phyloP scores from a whole-genome alignment of 2,888 invertebrate genomes.

The Acrobasis repandana region DNA sequence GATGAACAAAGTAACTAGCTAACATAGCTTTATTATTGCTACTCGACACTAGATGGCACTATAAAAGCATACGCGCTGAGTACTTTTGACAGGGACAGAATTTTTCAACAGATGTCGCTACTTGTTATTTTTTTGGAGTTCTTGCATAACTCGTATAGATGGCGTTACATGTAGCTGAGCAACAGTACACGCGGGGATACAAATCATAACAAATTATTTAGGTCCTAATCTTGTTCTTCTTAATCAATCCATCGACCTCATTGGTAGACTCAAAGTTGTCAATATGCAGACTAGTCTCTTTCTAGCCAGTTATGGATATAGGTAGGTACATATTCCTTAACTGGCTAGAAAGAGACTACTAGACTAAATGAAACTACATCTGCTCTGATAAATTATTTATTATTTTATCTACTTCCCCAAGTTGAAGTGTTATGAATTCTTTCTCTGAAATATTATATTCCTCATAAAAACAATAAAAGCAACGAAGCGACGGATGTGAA shows the following conservation, averaged over 20 bases:
- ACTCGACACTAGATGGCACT: slow-evolving; percentile 13
- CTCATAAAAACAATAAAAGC: not conserved
- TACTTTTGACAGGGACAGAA: not conserved
- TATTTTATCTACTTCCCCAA: too few relatives aligned
- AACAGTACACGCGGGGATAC: not conserved
- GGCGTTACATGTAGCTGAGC: not conserved
- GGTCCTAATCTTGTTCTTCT: too few relatives aligned
- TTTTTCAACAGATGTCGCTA: not conserved
- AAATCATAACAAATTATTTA: too few relatives aligned
- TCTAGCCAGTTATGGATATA: too few relatives aligned
- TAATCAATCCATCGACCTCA: too few relatives aligned
- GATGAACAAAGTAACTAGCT: not conserved
- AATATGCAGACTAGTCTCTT: too few relatives aligned
- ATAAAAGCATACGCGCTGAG: not conserved
- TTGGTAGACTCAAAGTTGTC: too few relatives aligned
- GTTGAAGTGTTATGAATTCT: too few relatives aligned
- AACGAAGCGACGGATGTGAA: not conserved
- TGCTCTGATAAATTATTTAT: too few relatives aligned
- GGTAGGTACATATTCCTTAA: too few relatives aligned
- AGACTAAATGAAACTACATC: too few relatives aligned
- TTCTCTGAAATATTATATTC: not conserved
- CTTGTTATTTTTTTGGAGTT: not conserved
- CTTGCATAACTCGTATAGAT: not conserved
- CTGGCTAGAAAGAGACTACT: too few relatives aligned
- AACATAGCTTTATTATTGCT: not conserved